A percentile compares a stretch with the other conserved stretches of the same genome.
Conservation (phyloP, 2,113 vertebrate species). For the Neogobius melanostomus region DNA sequence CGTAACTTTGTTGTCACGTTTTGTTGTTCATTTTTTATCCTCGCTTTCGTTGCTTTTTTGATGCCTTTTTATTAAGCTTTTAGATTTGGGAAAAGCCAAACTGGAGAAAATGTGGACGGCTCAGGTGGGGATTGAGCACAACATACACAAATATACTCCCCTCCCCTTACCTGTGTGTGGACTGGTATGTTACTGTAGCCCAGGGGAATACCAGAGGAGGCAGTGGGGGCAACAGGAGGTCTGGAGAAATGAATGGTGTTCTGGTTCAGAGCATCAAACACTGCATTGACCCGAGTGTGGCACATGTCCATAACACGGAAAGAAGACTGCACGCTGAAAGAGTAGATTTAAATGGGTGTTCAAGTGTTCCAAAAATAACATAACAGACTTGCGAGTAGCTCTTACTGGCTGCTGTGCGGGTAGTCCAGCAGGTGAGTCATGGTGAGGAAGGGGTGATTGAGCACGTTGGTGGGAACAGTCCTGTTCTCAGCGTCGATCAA, state of each 20-base stretch:
- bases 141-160: neutral
- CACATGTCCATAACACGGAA: slow-evolving; percentile 98
- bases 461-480: slow-evolving; percentile 86
- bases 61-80: too few species aligned
- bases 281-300: slow-evolving; percentile 79
- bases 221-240: slow-evolving; percentile 82
- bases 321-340: slow-evolving; percentile 89
- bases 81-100: too few species aligned
- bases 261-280: slow-evolving; percentile 85
- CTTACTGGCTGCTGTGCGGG: slow-evolving; percentile 96
- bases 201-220: slow-evolving; percentile 80
- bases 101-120: too few species aligned
- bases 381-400: neutral
- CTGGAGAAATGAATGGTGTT: slow-evolving; percentile 87
- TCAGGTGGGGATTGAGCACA: neutral
- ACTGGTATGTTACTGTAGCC: slow-evolving; percentile 90
- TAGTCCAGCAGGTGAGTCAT: slow-evolving; percentile 98
- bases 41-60: too few species aligned
- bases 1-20: too few species aligned
- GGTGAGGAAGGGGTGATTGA: slow-evolving; percentile 94
- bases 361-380: neutral
- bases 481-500: slow-evolving; percentile 91
- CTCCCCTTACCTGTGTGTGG: slow-evolving; percentile 84
- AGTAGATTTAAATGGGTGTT: neutral
- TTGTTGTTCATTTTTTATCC: too few species aligned